phyloP scores from a whole-genome alignment of 2,113 vertebrate species.

The Corythornis cristatus region DNA sequence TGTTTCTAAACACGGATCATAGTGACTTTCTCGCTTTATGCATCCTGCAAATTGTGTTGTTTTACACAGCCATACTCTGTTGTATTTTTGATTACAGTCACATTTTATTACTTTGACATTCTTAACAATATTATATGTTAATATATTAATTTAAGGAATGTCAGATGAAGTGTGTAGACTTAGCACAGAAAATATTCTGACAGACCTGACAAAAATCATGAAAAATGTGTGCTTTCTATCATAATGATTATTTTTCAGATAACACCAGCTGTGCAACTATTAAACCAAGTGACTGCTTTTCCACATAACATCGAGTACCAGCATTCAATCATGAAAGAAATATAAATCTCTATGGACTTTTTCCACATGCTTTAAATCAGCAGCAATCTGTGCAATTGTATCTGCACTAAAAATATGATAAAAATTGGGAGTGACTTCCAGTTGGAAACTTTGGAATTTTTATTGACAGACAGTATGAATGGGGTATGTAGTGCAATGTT shows the following conservation, averaged over 20 bases:
- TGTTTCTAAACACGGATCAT: neutral
- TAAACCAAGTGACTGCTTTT: slow-evolving; percentile 69
- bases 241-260: slow-evolving; percentile 79
- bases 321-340: slow-evolving; percentile 80
- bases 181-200: slow-evolving; percentile 72
- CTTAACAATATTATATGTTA: slow-evolving; percentile 56
- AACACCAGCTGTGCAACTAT: slow-evolving; percentile 78
- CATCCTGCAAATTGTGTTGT: slow-evolving; percentile 52
- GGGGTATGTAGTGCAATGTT: neutral
- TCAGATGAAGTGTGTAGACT: slow-evolving; percentile 60
- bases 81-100: slow-evolving; percentile 48
- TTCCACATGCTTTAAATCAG: slow-evolving; percentile 78
- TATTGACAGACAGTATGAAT: neutral
- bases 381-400: slow-evolving; percentile 77
- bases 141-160: slow-evolving; percentile 64
- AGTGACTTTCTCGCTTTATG: slow-evolving; percentile 38
- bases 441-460: slow-evolving; percentile 41
- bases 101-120: slow-evolving; percentile 41
- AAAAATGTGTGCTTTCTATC: slow-evolving; percentile 71
- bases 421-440: slow-evolving; percentile 36
- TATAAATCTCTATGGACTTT: slow-evolving; percentile 75
- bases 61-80: slow-evolving; percentile 19
- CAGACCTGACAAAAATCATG: slow-evolving; percentile 72
- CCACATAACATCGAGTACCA: slow-evolving; percentile 68
- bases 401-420: slow-evolving; percentile 33